Percentiles rank a stretch among this genome's conserved stretches.
phyloP scores from a whole-genome alignment of 2,888 invertebrate species.

The Troides helena region DNA sequence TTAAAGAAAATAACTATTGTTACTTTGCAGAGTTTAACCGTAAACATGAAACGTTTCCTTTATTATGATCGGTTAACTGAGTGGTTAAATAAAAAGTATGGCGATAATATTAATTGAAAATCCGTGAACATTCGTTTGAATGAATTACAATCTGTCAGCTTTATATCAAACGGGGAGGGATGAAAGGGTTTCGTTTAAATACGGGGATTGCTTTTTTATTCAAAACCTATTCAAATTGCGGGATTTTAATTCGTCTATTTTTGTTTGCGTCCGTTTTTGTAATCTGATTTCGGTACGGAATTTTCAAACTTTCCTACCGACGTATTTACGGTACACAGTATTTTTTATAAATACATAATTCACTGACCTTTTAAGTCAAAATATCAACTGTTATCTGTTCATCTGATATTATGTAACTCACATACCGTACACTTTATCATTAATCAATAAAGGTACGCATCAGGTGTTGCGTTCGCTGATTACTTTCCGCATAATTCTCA shows the following conservation, averaged over 20 bases:
- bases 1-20: no score
- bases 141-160: constrained; percentile 16
- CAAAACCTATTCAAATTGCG: constrained; percentile 24
- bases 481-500: no score
- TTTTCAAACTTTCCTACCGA: background rate
- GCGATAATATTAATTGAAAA: constrained; percentile 10
- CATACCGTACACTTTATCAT: no score
- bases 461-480: no score
- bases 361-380: background rate
- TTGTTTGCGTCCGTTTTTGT: constrained; percentile 12
- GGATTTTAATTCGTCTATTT: constrained; percentile 15
- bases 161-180: constrained; percentile 2
- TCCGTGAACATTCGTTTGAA: constrained; percentile 8
- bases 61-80: background rate
- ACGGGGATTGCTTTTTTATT: constrained; percentile 25
- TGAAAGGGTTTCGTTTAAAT: constrained; percentile 23
- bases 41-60: background rate
- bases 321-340: background rate
- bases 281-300: constrained; percentile 9
- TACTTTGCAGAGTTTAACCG: no score
- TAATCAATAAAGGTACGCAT: no score
- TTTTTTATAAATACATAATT: background rate
- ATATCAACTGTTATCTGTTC: background rate
- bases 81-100: background rate
- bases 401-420: no score